Conservation (phyloP, 2,113 vertebrate genomes). For the Indicator maculatus region DNA sequence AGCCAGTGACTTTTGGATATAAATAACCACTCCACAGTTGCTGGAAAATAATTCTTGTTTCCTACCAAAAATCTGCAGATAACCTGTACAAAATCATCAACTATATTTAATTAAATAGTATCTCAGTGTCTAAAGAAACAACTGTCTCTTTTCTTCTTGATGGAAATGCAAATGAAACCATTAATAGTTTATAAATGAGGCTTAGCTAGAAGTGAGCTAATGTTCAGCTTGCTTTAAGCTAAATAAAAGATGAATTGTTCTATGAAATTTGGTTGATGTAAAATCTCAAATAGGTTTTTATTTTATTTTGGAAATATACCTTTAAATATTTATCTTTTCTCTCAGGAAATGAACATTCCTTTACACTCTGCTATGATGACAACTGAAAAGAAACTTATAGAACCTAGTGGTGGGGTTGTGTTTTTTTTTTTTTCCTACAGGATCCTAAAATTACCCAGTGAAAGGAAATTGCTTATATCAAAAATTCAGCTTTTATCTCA, state of each 20-base stretch:
- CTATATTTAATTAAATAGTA: constrained; percentile 69
- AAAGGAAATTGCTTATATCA: background rate
- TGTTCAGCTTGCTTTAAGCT: constrained; percentile 45
- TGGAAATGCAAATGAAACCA: constrained; percentile 68
- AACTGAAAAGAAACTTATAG: background rate
- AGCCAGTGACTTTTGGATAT: background rate
- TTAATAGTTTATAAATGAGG: constrained; percentile 70
- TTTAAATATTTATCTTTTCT: constrained; percentile 42
- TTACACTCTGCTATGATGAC: background rate
- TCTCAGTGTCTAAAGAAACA: constrained; percentile 46
- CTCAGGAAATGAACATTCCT: background rate
- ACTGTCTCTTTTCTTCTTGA: constrained; percentile 32
- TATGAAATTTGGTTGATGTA: background rate
- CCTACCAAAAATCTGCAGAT: constrained; percentile 29
- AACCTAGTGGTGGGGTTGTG: background rate
- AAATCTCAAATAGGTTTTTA: constrained; percentile 2
- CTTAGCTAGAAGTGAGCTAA: constrained; percentile 25
- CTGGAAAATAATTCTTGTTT: constrained; percentile 27
- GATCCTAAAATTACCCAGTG: background rate
- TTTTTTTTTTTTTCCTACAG: background rate
- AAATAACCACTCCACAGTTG: background rate
- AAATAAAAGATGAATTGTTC: constrained; percentile 46
- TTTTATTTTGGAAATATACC: constrained; percentile 13
- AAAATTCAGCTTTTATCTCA: constrained; percentile 3
- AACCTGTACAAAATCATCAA: constrained; percentile 29